phyloP scores from a whole-genome alignment of 2,888 invertebrate species.

The Frankliniella fusca region DNA sequence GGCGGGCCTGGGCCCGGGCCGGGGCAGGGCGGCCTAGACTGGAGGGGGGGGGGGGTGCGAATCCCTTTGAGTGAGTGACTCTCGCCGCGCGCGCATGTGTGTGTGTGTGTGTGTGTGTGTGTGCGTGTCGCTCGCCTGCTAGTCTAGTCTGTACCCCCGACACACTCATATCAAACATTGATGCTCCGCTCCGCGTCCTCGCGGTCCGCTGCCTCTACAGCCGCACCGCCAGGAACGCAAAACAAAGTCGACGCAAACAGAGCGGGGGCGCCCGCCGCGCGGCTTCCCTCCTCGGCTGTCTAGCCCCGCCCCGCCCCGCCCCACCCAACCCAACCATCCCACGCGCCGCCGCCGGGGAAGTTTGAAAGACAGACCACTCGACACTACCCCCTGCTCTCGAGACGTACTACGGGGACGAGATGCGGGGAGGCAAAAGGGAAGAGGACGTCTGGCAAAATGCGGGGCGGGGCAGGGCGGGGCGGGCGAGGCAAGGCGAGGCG shows the following conservation, averaged over 20 bases:
- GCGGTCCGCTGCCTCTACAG: not conserved
- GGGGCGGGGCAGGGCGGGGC: no score
- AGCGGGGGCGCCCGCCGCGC: not conserved
- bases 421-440: no score
- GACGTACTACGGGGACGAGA: no score
- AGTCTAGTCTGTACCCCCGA: no score
- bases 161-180: not conserved
- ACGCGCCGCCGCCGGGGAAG: no score
- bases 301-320: not conserved
- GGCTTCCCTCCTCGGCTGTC: not conserved
- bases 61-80: not conserved
- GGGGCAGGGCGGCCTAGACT: not conserved
- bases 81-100: not conserved
- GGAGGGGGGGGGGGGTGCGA: not conserved
- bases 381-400: no score
- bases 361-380: no score
- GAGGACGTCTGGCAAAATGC: no score
- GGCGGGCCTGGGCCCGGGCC: not conserved
- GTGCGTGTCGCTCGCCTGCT: not conserved
- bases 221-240: no score
- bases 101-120: not conserved
- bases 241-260: not conserved
- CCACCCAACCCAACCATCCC: not conserved
- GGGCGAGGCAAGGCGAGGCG: no score
- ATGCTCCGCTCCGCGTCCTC: not conserved